Percentiles rank a stretch among this genome's conserved stretches.
These are phyloP conservation scores for Thysanoteuthis rhombus DNA, from an alignment of 2,888 invertebrate species.

Conservation along the genomic window DNA sequence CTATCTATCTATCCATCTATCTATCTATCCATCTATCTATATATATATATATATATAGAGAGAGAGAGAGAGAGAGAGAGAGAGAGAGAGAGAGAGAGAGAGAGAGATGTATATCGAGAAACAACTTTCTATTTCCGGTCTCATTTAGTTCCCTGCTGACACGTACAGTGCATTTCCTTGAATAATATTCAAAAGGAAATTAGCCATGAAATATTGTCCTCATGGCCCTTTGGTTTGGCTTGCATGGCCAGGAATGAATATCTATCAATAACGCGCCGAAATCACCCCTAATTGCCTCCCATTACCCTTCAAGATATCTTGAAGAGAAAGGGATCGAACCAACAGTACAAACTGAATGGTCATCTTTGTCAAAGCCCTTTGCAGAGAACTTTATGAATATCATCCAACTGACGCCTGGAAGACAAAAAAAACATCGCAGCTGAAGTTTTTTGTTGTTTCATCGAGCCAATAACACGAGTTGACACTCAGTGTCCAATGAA, in stretches of 20 bases:
- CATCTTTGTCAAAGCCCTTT: background rate
- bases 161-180: background rate
- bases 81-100: no score
- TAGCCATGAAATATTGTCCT: background rate
- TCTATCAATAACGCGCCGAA: background rate
- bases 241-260: background rate
- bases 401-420: background rate
- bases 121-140: background rate
- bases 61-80: no score
- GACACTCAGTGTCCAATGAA: background rate
- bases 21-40: no score
- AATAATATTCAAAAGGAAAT: background rate
- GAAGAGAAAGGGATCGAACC: background rate
- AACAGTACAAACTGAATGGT: background rate
- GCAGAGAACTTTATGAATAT: background rate
- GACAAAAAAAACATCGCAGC: background rate
- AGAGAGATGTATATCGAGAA: background rate
- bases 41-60: no score
- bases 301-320: background rate
- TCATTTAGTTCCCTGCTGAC: no score
- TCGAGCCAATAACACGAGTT: background rate
- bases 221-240: background rate
- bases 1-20: no score
- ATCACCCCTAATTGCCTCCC: background rate
- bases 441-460: background rate